A percentile compares a stretch with the other conserved stretches of the same genome.
Evolutionary conservation across 2,888 invertebrate genomes (phyloP).

Genomic region (Alloplasta piceator): DNA sequence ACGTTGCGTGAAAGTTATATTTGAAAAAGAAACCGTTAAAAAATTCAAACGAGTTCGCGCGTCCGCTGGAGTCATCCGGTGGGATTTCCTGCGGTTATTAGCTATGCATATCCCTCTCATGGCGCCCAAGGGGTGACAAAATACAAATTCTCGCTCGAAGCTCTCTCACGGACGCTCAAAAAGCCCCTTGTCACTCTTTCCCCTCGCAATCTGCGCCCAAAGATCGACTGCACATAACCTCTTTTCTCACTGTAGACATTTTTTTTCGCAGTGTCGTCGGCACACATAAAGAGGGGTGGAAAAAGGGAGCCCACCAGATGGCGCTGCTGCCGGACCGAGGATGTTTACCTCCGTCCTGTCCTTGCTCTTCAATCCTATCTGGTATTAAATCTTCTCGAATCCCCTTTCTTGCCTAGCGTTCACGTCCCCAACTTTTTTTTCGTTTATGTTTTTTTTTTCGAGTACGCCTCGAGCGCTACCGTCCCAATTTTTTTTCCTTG

Average conservation of each 20-base stretch:
- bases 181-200: background rate
- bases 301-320: slow-evolving; percentile 18
- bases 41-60: background rate
- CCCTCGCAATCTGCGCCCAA: background rate
- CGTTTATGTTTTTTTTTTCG: slow-evolving; percentile 26
- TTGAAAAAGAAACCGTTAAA: background rate
- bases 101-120: slow-evolving; percentile 73
- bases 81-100: slow-evolving; percentile 68
- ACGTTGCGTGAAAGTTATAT: background rate
- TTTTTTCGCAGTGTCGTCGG: slow-evolving; percentile 32
- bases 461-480: slow-evolving; percentile 45
- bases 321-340: slow-evolving; percentile 37
- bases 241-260: slow-evolving; percentile 25
- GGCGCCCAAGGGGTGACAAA: slow-evolving; percentile 74
- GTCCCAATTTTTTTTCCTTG: slow-evolving; percentile 29
- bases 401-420: slow-evolving; percentile 69
- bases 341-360: slow-evolving; percentile 76
- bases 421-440: slow-evolving; percentile 69
- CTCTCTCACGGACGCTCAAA: slow-evolving; percentile 47
- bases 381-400: slow-evolving; percentile 81
- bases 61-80: background rate
- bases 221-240: slow-evolving; percentile 24
- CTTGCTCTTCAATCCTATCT: slow-evolving; percentile 78
- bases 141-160: slow-evolving; percentile 73
- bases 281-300: slow-evolving; percentile 3